phyloP scores from a whole-genome alignment of 2,888 invertebrate species.

The Chironomus riparius region DNA sequence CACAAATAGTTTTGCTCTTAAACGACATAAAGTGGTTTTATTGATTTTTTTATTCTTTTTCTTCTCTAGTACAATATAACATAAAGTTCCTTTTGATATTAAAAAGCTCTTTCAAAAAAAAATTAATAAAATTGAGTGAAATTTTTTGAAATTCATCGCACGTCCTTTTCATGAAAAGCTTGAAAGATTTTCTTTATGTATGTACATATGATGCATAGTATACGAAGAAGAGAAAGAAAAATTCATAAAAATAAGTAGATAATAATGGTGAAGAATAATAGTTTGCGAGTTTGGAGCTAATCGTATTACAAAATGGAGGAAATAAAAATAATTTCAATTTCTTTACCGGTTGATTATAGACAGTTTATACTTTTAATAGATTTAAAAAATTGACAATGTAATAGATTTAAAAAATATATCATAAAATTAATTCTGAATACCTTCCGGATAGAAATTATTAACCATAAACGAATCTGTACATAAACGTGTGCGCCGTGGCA shows the following conservation, averaged over 20 bases:
- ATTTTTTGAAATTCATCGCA: background rate
- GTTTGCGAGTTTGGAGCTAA: no score
- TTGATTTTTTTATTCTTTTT: background rate
- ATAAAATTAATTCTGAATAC: background rate
- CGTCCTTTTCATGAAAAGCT: background rate
- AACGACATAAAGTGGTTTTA: background rate
- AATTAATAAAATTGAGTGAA: background rate
- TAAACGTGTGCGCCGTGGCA: no score
- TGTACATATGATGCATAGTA: background rate
- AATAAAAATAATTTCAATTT: no score
- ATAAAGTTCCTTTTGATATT: background rate
- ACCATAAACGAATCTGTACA: no score
- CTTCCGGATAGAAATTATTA: no score
- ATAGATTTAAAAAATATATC: background rate
- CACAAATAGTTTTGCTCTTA: background rate
- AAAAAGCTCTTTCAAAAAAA: background rate
- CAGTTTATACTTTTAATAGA: background rate
- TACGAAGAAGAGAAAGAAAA: background rate
- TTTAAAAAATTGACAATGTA: background rate
- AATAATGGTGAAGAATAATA: background rate
- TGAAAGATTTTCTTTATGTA: background rate
- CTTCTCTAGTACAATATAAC: no score
- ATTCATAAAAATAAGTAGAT: no score
- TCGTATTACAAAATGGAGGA: background rate
- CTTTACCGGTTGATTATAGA: background rate